Evolutionary conservation across 2,888 invertebrate species (phyloP).

Genomic region (Caenorhabditis afra): DNA sequence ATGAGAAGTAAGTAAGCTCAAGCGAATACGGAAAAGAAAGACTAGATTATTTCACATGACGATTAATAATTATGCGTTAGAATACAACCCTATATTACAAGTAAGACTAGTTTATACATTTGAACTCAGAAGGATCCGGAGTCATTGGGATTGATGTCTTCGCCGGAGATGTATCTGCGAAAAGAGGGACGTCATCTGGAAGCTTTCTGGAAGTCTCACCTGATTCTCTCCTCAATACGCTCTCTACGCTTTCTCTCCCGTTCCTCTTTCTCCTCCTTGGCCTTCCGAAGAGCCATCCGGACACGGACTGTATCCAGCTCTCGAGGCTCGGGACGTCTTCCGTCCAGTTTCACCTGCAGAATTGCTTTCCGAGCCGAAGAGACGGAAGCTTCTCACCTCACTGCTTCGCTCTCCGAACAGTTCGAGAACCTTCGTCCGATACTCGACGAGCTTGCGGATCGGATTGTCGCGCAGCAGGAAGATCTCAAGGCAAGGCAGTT

Average conservation of each 20-base stretch:
- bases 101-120: not conserved
- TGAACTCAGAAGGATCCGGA: constrained; percentile 32
- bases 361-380: constrained; percentile 3
- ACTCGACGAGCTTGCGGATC: constrained; percentile 85
- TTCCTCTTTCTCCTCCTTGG: constrained; percentile 83
- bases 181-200: not conserved
- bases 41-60: constrained; percentile 33
- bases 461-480: constrained; percentile 91
- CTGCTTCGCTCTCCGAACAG: constrained; percentile 89
- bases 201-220: not conserved
- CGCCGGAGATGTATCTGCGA: constrained; percentile 50
- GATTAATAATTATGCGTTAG: constrained; percentile 5
- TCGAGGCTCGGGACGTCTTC: constrained; percentile 89
- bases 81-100: constrained; percentile 2
- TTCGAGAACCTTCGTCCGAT: constrained; percentile 89
- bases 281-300: constrained; percentile 90
- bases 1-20: not conserved
- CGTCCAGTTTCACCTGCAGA: constrained; percentile 87
- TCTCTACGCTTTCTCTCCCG: constrained; percentile 58
- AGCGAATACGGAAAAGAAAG: constrained; percentile 26
- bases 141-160: constrained; percentile 37
- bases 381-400: constrained; percentile 83
- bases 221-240: constrained; percentile 60
- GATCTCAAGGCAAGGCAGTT: constrained; percentile 90
- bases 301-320: constrained; percentile 94